Evolutionary conservation across 2,888 invertebrate genomes (phyloP).

Genomic region (Spilarctia lutea): DNA sequence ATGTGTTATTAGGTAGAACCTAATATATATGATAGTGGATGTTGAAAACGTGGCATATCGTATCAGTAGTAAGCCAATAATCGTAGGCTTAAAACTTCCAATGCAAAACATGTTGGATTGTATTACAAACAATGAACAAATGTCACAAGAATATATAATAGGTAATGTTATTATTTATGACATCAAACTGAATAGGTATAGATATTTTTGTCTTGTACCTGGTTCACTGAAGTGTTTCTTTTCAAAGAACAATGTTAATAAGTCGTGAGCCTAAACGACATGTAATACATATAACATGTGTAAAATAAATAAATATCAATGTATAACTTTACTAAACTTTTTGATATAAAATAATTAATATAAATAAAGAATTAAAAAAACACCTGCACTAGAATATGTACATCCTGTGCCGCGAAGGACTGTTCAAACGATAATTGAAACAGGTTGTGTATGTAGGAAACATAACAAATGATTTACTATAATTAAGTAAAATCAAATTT

Average conservation of each 20-base stretch:
- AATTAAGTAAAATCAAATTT: not conserved
- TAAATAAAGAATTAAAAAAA: not conserved
- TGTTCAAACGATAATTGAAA: too few relatives aligned
- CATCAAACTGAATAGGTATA: not conserved
- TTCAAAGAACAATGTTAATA: not conserved
- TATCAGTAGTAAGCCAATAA: constrained; percentile 3
- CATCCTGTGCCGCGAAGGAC: too few relatives aligned
- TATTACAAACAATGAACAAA: not conserved
- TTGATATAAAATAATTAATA: not conserved
- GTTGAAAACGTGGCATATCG: not conserved
- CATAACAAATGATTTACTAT: not conserved
- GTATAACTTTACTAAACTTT: not conserved
- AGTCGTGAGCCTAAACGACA: not conserved
- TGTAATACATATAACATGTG: not conserved
- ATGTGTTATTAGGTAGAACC: constrained; percentile 25
- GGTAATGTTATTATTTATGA: not conserved
- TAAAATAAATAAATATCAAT: not conserved
- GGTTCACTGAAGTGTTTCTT: not conserved
- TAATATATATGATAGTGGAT: constrained; percentile 3
- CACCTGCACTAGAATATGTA: too few relatives aligned
- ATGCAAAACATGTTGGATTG: not conserved
- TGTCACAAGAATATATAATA: not conserved
- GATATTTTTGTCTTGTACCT: not conserved
- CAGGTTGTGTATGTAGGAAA: not conserved
- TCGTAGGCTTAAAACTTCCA: not conserved